phyloP scores from a whole-genome alignment of 2,113 vertebrate species.

The Myrmecophaga tridactyla region DNA sequence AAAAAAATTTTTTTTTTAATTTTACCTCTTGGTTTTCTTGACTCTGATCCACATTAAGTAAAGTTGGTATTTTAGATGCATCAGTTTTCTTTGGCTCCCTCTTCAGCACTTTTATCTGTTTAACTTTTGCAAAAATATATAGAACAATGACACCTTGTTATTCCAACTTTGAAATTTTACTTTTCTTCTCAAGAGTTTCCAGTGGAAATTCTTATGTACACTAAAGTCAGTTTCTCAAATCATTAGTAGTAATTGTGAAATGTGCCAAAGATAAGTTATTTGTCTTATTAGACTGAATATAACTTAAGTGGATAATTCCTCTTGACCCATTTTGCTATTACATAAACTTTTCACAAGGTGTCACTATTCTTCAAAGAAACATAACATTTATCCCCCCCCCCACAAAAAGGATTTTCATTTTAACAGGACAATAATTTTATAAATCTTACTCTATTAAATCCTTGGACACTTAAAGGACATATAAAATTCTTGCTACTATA shows the following conservation, averaged over 20 bases:
- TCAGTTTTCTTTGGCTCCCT: slow-evolving; percentile 79
- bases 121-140: slow-evolving; percentile 77
- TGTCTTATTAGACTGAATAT: background rate
- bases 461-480: background rate
- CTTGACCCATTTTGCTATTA: slow-evolving; percentile 39
- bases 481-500: background rate
- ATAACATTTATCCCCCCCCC: background rate
- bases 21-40: slow-evolving; percentile 80
- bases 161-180: slow-evolving; percentile 50
- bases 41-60: slow-evolving; percentile 76
- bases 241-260: slow-evolving; percentile 16
- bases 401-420: slow-evolving; percentile 16
- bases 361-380: slow-evolving; percentile 72
- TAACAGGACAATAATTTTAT: slow-evolving; percentile 23
- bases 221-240: slow-evolving; percentile 39
- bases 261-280: background rate
- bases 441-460: slow-evolving; percentile 41
- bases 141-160: slow-evolving; percentile 64
- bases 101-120: slow-evolving; percentile 79
- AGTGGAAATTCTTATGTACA: slow-evolving; percentile 21
- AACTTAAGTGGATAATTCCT: background rate
- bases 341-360: slow-evolving; percentile 67
- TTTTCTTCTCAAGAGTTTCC: slow-evolving; percentile 57
- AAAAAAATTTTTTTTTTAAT: background rate
- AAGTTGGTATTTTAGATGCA: slow-evolving; percentile 79